Conservation (phyloP, 2,797 vertebrate species). For the Acridotheres tristis region DNA sequence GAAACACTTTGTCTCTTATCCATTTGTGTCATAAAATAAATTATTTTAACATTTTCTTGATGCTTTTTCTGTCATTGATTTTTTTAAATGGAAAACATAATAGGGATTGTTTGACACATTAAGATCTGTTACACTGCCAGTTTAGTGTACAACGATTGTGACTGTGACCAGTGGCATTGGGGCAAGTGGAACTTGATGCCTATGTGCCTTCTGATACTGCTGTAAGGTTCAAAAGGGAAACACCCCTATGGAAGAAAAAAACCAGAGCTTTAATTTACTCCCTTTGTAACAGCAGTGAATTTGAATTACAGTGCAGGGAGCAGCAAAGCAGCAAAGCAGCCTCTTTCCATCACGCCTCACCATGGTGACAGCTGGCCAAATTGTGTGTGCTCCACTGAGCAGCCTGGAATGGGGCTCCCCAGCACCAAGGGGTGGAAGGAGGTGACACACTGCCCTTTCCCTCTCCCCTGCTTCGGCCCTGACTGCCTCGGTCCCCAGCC, state of each 20-base stretch:
- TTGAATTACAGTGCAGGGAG: background rate
- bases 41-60: background rate
- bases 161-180: no score
- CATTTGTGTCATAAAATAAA: background rate
- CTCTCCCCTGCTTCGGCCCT: background rate
- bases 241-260: background rate
- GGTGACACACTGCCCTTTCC: background rate
- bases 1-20: background rate
- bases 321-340: background rate
- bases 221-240: background rate
- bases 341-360: background rate
- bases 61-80: background rate
- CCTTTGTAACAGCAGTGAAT: background rate
- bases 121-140: background rate
- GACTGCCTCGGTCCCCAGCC: background rate
- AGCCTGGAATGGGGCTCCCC: background rate
- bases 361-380: background rate
- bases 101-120: rapidly evolving
- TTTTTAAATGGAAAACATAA: background rate
- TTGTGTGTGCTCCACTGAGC: background rate
- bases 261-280: background rate
- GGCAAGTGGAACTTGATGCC: background rate
- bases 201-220: background rate
- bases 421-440: background rate
- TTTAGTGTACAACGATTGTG: background rate